Evolutionary conservation across 2,797 vertebrate genomes (phyloP).

Genomic region (Coccyzus lansbergi): DNA sequence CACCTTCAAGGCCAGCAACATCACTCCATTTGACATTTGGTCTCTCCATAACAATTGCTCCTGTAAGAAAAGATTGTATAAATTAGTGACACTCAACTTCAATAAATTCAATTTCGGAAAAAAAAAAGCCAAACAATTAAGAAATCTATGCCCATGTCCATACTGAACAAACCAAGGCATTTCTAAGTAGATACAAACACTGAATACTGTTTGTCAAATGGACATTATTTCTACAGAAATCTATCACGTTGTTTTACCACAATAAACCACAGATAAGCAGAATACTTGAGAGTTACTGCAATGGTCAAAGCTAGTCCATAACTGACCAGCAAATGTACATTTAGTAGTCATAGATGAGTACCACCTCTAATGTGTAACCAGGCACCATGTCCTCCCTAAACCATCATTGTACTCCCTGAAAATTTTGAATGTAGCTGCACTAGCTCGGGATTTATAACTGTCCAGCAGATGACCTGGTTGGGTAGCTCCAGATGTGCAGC

Average conservation of each 20-base stretch:
- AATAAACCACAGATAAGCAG: background rate
- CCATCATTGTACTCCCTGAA: background rate
- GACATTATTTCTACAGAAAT: background rate
- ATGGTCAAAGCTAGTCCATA: background rate
- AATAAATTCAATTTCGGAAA: background rate
- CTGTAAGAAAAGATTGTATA: conserved; percentile 69
- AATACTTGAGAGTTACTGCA: background rate
- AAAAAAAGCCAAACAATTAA: background rate
- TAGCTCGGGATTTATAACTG: background rate
- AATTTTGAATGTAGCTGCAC: background rate
- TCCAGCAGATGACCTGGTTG: background rate
- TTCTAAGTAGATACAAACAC: background rate
- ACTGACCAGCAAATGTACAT: background rate
- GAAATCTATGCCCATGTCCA: background rate
- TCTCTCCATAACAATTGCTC: conserved; percentile 97
- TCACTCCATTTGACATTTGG: conserved; percentile 97
- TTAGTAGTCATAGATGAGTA: background rate
- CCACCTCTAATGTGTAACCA: background rate
- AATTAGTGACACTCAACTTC: background rate
- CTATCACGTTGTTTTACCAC: background rate
- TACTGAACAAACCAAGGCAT: background rate
- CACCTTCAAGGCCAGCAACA: conserved; percentile 95
- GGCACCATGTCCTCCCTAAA: background rate
- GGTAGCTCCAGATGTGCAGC: background rate
- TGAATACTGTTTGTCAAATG: background rate